These are phyloP conservation scores for Trachelus troglodyta DNA, from an alignment of 2,888 invertebrate genomes.

Conservation along the genomic window DNA sequence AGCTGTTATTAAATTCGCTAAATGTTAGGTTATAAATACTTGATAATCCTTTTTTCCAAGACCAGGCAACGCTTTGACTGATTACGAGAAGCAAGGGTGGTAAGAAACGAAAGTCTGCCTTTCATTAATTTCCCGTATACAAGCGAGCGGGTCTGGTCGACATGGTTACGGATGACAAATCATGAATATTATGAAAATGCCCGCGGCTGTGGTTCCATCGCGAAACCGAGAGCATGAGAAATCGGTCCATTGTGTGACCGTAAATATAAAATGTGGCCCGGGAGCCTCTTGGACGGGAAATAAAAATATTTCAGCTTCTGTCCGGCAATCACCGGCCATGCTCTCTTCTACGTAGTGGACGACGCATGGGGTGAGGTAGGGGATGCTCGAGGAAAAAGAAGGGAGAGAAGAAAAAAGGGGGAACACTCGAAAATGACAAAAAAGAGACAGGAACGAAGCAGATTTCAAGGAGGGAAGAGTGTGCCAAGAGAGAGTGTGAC, in stretches of 20 bases:
- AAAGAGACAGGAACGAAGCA: background rate
- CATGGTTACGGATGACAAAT: slow-evolving; percentile 38
- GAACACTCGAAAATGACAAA: slow-evolving; percentile 11
- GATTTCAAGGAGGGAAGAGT: background rate
- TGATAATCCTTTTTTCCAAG: background rate
- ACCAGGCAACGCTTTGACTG: background rate
- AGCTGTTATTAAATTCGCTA: background rate
- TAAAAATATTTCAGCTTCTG: slow-evolving; percentile 35
- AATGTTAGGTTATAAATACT: background rate
- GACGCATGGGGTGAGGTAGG: slow-evolving; percentile 3
- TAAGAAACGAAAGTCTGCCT: background rate
- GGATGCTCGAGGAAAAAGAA: slow-evolving; percentile 8
- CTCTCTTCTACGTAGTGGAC: slow-evolving; percentile 10
- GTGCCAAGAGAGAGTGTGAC: background rate
- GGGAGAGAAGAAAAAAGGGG: slow-evolving; percentile 14
- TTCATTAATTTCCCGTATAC: slow-evolving; percentile 4
- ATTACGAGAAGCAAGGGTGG: background rate
- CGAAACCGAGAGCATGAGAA: slow-evolving; percentile 45
- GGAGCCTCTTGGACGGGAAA: slow-evolving; percentile 29
- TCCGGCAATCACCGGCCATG: slow-evolving; percentile 44
- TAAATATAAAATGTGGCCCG: slow-evolving; percentile 34
- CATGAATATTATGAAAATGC: slow-evolving; percentile 42
- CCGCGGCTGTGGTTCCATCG: slow-evolving; percentile 22
- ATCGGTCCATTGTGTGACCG: slow-evolving; percentile 44
- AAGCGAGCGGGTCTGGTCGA: background rate